Conservation (phyloP, 2,113 vertebrate species). For the Psophia crepitans region DNA sequence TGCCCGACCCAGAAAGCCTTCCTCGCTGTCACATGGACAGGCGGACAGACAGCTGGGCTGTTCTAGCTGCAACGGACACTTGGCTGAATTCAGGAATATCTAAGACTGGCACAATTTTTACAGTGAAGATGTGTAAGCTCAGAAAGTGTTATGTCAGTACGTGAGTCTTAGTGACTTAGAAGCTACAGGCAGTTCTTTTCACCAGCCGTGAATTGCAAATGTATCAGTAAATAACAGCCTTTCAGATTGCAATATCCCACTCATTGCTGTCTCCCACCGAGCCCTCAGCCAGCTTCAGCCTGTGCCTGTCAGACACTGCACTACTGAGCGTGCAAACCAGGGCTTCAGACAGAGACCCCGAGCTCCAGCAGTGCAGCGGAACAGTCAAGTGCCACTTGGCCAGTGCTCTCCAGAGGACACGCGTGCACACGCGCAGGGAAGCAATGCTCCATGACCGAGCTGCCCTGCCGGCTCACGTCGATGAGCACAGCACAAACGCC, state of each 20-base stretch:
- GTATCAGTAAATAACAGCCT: background rate
- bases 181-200: background rate
- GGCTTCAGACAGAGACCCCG: background rate
- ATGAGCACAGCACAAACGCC: background rate
- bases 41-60: background rate
- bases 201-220: background rate
- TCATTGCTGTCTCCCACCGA: background rate
- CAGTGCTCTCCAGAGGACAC: background rate
- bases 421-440: accelerated
- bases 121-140: background rate
- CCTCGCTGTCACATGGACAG: background rate
- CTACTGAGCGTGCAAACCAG: too few species aligned
- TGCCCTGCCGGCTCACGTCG: accelerated
- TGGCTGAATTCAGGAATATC: background rate
- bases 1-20: background rate
- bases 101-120: background rate
- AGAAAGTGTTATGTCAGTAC: background rate
- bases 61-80: background rate
- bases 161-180: background rate
- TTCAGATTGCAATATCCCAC: background rate
- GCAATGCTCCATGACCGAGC: background rate
- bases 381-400: accelerated
- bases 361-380: background rate
- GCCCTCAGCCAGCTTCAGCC: background rate
- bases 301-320: background rate